These are phyloP conservation scores for Ciconia nigra DNA, from an alignment of 2,797 vertebrate species.

Conservation along the genomic window DNA sequence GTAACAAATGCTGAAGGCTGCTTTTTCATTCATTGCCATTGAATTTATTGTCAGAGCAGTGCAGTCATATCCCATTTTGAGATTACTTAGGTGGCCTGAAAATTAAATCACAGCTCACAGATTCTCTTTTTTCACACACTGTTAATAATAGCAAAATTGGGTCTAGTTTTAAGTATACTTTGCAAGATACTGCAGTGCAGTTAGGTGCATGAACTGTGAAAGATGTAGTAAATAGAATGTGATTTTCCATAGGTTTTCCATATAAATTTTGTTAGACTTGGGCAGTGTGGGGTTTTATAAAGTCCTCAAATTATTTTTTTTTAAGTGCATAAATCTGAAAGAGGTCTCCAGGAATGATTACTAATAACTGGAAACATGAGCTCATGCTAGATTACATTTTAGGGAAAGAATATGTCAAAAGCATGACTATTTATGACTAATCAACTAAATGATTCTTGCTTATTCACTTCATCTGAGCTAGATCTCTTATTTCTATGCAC, in stretches of 20 bases:
- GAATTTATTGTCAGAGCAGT: constrained; percentile 70
- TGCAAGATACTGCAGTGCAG: not conserved
- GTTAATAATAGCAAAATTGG: constrained; percentile 1
- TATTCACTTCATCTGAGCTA: not conserved
- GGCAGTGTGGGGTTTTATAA: not conserved
- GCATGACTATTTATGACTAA: not conserved
- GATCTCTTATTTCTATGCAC: not conserved
- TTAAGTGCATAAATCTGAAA: not conserved
- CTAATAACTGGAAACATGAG: not conserved
- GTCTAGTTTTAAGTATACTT: not conserved
- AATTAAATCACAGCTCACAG: constrained; percentile 70
- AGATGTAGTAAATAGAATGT: not conserved
- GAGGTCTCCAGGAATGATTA: not conserved
- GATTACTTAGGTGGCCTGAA: constrained; percentile 76
- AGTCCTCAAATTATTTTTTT: not conserved
- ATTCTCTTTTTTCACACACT: constrained; percentile 9
- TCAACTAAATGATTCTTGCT: not conserved
- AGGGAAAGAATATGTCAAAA: not conserved
- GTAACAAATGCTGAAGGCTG: constrained; percentile 66
- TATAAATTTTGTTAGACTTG: not conserved
- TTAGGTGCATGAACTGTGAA: not conserved
- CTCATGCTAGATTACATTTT: not conserved
- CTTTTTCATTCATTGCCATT: constrained; percentile 67
- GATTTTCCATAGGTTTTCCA: not conserved
- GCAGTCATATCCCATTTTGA: constrained; percentile 68